These are phyloP conservation scores for Scaptomyza polygonia DNA, from an alignment of 2,888 invertebrate genomes.

Conservation along the genomic window DNA sequence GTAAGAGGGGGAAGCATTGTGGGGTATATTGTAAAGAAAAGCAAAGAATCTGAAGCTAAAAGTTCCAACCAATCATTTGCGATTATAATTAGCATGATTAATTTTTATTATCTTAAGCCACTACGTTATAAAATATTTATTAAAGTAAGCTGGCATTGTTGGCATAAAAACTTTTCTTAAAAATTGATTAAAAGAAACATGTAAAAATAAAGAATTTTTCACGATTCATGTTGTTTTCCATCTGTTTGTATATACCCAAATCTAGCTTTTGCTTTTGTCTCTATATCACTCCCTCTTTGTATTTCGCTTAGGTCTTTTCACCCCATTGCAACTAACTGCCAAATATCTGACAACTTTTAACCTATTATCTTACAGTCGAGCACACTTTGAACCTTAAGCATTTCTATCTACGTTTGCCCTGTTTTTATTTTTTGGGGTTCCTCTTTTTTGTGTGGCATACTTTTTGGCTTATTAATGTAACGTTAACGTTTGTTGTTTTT, in stretches of 20 bases:
- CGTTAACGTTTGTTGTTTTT: constrained; percentile 68
- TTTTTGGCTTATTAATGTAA: constrained; percentile 76
- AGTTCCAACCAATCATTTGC: too few relatives aligned
- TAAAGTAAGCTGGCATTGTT: too few relatives aligned
- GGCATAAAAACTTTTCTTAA: too few relatives aligned
- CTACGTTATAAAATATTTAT: too few relatives aligned
- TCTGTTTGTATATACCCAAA: too few relatives aligned
- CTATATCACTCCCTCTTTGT: background rate
- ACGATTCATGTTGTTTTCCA: too few relatives aligned
- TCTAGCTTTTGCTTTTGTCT: background rate
- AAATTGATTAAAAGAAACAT: too few relatives aligned
- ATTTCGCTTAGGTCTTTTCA: background rate
- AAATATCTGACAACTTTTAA: constrained; percentile 10
- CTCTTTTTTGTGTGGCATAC: constrained; percentile 63
- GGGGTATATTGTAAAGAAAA: background rate
- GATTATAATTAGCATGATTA: too few relatives aligned
- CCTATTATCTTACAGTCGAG: constrained; percentile 26
- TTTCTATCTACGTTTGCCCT: constrained; percentile 31
- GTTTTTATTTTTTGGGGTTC: constrained; percentile 19
- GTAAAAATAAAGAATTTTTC: too few relatives aligned
- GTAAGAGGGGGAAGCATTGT: background rate
- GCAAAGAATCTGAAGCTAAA: rapidly evolving
- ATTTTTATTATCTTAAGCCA: too few relatives aligned
- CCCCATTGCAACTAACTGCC: constrained; percentile 15
- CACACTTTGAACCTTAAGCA: constrained; percentile 28